Evolutionary conservation across 2,888 invertebrate genomes (phyloP), one percentile per base, ranked within the genome.

Genomic region (Merodon equestris): DNA sequence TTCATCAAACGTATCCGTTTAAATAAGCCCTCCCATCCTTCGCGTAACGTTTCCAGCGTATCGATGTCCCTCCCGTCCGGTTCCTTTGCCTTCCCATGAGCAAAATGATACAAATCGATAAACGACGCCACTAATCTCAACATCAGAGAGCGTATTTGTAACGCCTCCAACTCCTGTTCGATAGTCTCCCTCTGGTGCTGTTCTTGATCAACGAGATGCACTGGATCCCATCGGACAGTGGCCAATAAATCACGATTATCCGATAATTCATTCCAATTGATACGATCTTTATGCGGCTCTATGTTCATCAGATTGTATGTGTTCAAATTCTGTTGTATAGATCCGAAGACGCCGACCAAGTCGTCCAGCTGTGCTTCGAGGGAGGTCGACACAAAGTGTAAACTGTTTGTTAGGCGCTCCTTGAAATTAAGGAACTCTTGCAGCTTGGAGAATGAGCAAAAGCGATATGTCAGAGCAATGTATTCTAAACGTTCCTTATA

Each of bases 401-500:
- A 90, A 82, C 97, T 97, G 84, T 94, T 93, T 83, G 94, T 93
- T 74, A 98, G 90, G 54, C 95, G 91, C 83, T 94, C 93, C 83
- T 94, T 92, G 87, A 97, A 95, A 85, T 94, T 93, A 84, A 95
- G 93, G 87, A 98, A 95, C 88, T 98, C 97, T 83, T 94, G 93
- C 82, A 98, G 92, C 91, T 97, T 97, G 83, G 94, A 93, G 90
- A 97, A 97, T 48, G 97, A 97, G 10, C 98, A 97, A 89, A 94
- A 97, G 86, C 97, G 97, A 90, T 97, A 98, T 9, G 96, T 95
- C 85, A 95, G 93, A 19, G 97, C 95, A 61, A 98, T 91, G 87
- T 97, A 96, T 88, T 98, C 98, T 53, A 96, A 92, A 84, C 96
- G 95, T 89, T 98, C 97, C 89, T 95, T 96, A 84, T 94, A 94